Evolutionary conservation across 2,797 vertebrate genomes (phyloP), one percentile per base, ranked within the genome.

Genomic region (Philypnodon macrostomus): DNA sequence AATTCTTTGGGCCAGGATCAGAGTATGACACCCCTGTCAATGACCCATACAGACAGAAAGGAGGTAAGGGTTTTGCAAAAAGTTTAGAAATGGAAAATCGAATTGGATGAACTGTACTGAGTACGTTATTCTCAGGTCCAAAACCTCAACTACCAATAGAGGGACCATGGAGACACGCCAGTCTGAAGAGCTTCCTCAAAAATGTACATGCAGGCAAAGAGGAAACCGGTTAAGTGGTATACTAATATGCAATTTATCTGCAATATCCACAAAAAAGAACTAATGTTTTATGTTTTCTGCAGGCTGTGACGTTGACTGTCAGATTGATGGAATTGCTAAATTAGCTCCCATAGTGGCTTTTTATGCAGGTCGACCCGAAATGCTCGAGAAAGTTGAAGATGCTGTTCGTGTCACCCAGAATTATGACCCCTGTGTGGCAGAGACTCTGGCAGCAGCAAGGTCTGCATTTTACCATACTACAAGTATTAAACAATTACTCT

Each of bases 11-110:
- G 2, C 88, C 87, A 0, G 85, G 88, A 57, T 89, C 89, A 3
- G 88, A 89, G 46, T 91, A 91, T 14, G 90, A 90, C 68, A 88
- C 84, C 0, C 88, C 88, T 2, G 23, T 89, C 54, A 91, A 90
- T 27, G 73, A 90, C 62, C 88, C 88, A 1, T 88, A 89, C 75
- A 77, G 85, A 79, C 72, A 82, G 1, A 77, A 16, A 62, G 79
- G 73, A 72, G 89, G 89, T 89, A 67, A 51, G 42, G 7, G 24
- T 18, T 23, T 3, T 23, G 21, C 21, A n/a, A n/a, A n/a, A n/a
- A n/a, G n/a, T n/a, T n/a, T n/a, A n/a, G n/a, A n/a, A n/a, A n/a
- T n/a, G n/a, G n/a, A n/a, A 23, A 23, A 6, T 23, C 3, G 21
- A 37, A 9, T 26, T 0, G 8, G 27, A 38, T 5, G 4, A 14